phyloP scores from a whole-genome alignment of 2,113 vertebrate genomes.

The Aramus guarauna region DNA sequence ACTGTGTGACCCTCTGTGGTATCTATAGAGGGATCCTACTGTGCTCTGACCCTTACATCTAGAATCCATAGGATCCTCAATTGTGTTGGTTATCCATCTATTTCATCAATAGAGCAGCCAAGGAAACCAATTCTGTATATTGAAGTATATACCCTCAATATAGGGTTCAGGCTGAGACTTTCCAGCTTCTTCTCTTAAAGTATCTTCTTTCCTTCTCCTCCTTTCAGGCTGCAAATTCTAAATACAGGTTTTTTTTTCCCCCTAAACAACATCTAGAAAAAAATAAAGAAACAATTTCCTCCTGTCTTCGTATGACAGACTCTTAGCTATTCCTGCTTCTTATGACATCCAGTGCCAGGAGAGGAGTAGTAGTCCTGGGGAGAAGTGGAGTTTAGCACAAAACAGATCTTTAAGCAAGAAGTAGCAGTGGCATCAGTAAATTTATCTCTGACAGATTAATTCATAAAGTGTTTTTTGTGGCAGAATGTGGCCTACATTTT shows the following conservation, averaged over 20 bases:
- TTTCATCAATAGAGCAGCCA: background rate
- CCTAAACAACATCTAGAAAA: background rate
- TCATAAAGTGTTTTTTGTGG: background rate
- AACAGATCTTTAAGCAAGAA: background rate
- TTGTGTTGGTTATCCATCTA: background rate
- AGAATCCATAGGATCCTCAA: background rate
- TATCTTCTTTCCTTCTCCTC: background rate
- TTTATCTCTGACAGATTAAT: background rate
- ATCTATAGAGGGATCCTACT: background rate
- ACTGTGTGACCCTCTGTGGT: background rate
- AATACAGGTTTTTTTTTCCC: background rate
- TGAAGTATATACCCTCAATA: background rate
- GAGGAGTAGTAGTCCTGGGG: background rate
- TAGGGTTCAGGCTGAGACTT: background rate
- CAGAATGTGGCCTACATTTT: background rate
- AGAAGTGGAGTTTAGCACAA: background rate
- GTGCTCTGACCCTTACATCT: background rate
- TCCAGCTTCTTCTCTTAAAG: background rate
- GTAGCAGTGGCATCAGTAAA: background rate
- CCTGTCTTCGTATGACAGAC: background rate
- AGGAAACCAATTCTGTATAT: background rate
- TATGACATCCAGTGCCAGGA: background rate
- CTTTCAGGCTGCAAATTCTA: background rate
- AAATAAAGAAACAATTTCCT: background rate
- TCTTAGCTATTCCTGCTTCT: background rate